Evolutionary conservation across 2,113 vertebrate species (phyloP), one percentile per base, ranked within the genome.

Genomic region (Prochilodus magdalenae): DNA sequence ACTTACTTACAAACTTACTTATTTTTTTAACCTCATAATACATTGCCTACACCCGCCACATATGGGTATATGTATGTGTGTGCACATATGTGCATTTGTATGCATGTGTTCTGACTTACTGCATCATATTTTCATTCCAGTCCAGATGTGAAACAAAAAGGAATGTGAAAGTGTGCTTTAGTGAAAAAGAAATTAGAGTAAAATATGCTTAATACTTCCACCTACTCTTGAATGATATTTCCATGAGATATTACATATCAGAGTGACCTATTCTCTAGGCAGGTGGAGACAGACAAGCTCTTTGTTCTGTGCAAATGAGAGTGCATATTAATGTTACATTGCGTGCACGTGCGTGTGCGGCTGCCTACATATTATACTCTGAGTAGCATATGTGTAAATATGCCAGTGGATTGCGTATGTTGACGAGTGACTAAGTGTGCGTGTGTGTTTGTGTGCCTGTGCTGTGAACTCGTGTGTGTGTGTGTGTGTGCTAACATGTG

Each of bases 341-440:
- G 59, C 74, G 82, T 14, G 71, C 57, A 69, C 57, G 75, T 79
- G 51, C 60, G 40, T 73, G 51, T 70, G 79, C 51, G 80, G 59
- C 80, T 82, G 73, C 79, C 80, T 80, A 51, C 77, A 85, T 82
- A 73, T 82, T 78, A 65, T 36, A 85, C 73, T 82, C 77, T 26
- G 71, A 69, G 75, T 59, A 85, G 59, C 81, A 83, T 80, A 85
- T 85, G 80, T 82, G 84, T 75, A 85, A 80, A 86, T 80, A 77
- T 73, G 76, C 73, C 67, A 83, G 81, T 80, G 71, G 78, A 81
- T 80, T 49, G 62, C 70, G 77, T 70, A 78, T 81, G 79, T 74
- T 83, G 79, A 79, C 62, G 65, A 75, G 66, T 81, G 75, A 79
- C 85, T 69, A 44, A 49, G 85, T 86, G 72, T 79, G 75, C 70